Base-by-base conservation (phyloP, 2,888 invertebrate species). In the Agonopterix heracliana region DNA sequence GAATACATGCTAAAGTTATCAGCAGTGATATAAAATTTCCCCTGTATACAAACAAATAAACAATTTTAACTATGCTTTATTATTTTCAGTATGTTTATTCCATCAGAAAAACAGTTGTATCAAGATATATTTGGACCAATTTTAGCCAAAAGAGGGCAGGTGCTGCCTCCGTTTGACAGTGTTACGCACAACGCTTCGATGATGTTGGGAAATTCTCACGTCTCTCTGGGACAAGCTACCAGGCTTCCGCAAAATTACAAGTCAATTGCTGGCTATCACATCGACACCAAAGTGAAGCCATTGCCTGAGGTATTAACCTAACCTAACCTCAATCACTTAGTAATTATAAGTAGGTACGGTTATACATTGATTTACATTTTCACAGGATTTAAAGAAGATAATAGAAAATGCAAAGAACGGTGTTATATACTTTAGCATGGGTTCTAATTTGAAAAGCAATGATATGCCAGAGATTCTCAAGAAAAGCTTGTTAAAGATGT, bases 361-460 rank as follows among this genome's bases (percentile, higher is more conserved):
- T 5, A 5, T 5, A 26, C 26, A 26, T 26, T 26, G 5, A 38
- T 38, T 38, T 7, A 38, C 7, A 38, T 38, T 38, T 38, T n/a
- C 38, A 9, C 50, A 76, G 74, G 67, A 74, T 46, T 50, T 83
- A 3, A 60, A 81, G 56, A 62, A 63, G 47, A 61, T 76, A 50
- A 60, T 82, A 56, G 77, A 80, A 34, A 61, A 60, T 2, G 66
- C 81, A 1, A 61, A 68, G 26, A 49, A 81, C 45, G 82, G 83
- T 0, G 71, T 78, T 0, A 73, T 85, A 36, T 78, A 72, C 57
- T 82, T 85, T 56, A 82, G 81, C 51, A 65, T 84, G 66, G 83
- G 85, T 2, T 74, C 81, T 0, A 75, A 71, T 44, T 56, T 79
- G n/a, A 63, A 69, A 44, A 74, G 74, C 45, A 66, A 64, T 5